phyloP scores from a whole-genome alignment of 2,888 invertebrate genomes.

The Lithophane socia region DNA sequence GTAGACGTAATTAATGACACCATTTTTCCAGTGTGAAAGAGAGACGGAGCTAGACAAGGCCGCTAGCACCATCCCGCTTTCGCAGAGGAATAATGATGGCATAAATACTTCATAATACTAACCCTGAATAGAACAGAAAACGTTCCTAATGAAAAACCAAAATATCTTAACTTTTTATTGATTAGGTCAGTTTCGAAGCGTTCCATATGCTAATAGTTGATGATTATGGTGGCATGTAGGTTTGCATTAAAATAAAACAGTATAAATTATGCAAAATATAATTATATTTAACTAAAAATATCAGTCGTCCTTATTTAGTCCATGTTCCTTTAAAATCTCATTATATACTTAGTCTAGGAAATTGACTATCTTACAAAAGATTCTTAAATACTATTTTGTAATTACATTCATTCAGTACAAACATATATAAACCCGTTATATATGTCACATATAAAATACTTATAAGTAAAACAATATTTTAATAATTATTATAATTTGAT shows the following conservation, averaged over 20 bases:
- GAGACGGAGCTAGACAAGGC: too few relatives aligned
- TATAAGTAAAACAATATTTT: neutral
- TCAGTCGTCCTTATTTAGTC: conserved; percentile 56
- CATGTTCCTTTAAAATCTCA: conserved; percentile 39
- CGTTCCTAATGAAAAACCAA: neutral
- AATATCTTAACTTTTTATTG: neutral
- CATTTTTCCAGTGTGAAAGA: too few relatives aligned
- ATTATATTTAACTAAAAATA: conserved; percentile 37
- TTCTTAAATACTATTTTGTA: conserved; percentile 5
- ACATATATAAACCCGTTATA: conserved; percentile 35
- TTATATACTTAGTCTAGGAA: conserved; percentile 25
- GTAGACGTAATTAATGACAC: too few relatives aligned
- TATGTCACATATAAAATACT: conserved; percentile 1
- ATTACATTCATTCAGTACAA: conserved; percentile 32
- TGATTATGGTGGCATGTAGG: neutral
- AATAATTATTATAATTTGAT: neutral
- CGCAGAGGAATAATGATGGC: too few relatives aligned
- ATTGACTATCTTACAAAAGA: conserved; percentile 36
- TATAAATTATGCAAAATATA: conserved; percentile 1
- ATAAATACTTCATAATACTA: too few relatives aligned
- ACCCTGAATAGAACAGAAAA: too few relatives aligned
- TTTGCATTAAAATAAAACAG: conserved; percentile 21
- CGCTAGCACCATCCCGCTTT: too few relatives aligned
- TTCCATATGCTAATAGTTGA: neutral
- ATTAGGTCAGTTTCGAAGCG: neutral